Base-by-base conservation (phyloP, 2,888 invertebrate species). In the Ypsolopha sequella region DNA sequence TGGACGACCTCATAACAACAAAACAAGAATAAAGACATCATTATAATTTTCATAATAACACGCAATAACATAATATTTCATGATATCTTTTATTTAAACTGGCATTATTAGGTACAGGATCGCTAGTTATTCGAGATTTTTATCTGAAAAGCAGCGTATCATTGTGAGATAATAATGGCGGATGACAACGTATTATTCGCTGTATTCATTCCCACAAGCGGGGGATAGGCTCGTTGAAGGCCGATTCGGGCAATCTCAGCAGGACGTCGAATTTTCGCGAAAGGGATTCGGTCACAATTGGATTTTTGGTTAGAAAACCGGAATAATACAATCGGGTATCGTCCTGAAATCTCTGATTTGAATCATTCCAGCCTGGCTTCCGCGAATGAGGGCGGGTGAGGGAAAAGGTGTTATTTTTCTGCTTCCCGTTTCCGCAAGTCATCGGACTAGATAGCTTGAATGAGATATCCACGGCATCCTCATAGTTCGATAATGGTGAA, bases 271-370 rank as follows among this genome's bases (percentile, higher is more conserved):
- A 70, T 80, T 78, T 76, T 76, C 75, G 64, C 75, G 68, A 79
- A 80, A 80, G 74, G 80, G 80, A 81, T 81, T 70, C 63, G 60
- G 65, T 63, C 71, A 85, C 86, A 86, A 86, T 86, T 84, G 86
- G 86, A 86, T 84, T 85, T 85, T 82, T 84, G 85, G 80, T 81
- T 80, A 77, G 75, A 70, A 82, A 80, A 80, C 80, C 80, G 85
- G 85, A 86, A 86, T 86, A 86, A 86, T 84, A 84, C 79, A 82
- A 81, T 70, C 77, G 81, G 81, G 76, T 81, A 81, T 82, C 77
- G 77, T 80, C 75, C 77, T 55, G 52, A 81, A 82, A 85, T 84
- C 85, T 84, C 78, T 73, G 84, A 82, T 84, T 85, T 81, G 81
- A 85, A 86, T 85, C 84, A 73, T 75, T 77, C 76, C 75, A 74